Evolutionary conservation across 2,888 invertebrate genomes (phyloP), one percentile per base, ranked within the genome.

Genomic region (Pristionchus japonicus): DNA sequence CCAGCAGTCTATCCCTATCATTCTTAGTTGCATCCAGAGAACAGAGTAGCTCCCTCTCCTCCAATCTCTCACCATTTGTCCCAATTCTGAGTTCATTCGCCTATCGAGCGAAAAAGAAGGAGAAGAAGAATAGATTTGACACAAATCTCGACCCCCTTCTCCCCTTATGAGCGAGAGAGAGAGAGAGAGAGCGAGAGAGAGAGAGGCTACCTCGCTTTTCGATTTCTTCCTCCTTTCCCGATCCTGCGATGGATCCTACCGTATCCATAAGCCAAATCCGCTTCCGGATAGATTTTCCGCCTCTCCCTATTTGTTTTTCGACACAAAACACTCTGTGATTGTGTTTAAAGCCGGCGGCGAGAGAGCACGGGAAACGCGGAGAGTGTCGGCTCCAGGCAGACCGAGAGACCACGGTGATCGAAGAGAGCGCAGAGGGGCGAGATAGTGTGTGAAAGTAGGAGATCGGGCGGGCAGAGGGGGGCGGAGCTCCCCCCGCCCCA

Each of bases 401-500:
- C 37, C 34, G 43, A 40, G 74, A 77, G 74, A 77, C 17, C 11
- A 70, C 67, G 37, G 4, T 70, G 67, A 70, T 70, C 67, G 34
- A 20, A 70, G 67, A 70, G 67, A 20, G 70, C 37, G 70, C 70
- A 77, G 70, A 31, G 20, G 1, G 40, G n/a, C 74, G 74, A 77
- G 74, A 77, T 31, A 77, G 74, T n/a, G 74, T 40, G 74, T 9
- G 11, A 43, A 43, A 77, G n/a, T 6, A 1, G 15, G 74, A 77
- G 74, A 77, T 23, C 9, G 31, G 40, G 43, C 6, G 74, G 40
- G 43, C 43, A 43, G 74, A 77, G 74, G 74, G 34, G 74, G 74
- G 74, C 74, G 74, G 74, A 77, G 74, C 74, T 77, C 74, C 74
- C 11, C n/a, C 74, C 74, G 74, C 74, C 74, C 67, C 74, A 77